Evolutionary conservation across 2,797 vertebrate species (phyloP).

Genomic region (Epinephelus malabaricus): DNA sequence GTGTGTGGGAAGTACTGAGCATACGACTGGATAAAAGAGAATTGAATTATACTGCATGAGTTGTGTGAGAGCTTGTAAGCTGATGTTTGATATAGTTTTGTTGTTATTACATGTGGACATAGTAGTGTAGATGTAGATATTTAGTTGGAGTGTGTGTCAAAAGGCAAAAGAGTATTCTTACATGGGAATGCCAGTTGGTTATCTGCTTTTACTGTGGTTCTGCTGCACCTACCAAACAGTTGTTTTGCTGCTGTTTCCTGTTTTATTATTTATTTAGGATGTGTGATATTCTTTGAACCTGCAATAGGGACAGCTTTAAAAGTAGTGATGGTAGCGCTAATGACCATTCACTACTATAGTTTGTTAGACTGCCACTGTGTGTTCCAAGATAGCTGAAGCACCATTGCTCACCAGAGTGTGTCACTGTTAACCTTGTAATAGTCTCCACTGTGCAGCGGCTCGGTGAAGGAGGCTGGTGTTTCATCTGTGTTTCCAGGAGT

Average conservation of each 20-base stretch:
- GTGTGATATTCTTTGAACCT: neutral
- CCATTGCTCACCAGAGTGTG: constrained; percentile 68
- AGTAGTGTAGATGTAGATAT: neutral
- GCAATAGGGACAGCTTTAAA: too few species aligned
- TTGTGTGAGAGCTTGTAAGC: too few species aligned
- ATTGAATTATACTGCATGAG: too few species aligned
- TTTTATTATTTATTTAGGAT: neutral
- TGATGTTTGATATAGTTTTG: too few species aligned
- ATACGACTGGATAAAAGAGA: too few species aligned
- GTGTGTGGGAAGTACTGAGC: too few species aligned
- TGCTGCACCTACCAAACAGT: too few species aligned
- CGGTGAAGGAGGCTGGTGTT: constrained; percentile 14
- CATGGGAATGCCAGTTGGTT: neutral
- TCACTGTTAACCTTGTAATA: constrained; percentile 68
- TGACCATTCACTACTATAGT: neutral
- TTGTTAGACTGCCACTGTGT: neutral
- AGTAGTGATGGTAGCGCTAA: neutral
- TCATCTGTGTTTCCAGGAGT: constrained; percentile 26
- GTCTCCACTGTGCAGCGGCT: neutral
- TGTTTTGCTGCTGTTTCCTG: neutral
- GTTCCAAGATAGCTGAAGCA: neutral
- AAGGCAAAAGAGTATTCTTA: neutral
- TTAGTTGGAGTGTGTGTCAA: neutral
- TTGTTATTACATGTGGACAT: too few species aligned
- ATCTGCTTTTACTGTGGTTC: neutral